Percentiles rank a stretch among this genome's conserved stretches.
Conservation (phyloP, 2,888 invertebrate species). For the Encarsia formosa region DNA sequence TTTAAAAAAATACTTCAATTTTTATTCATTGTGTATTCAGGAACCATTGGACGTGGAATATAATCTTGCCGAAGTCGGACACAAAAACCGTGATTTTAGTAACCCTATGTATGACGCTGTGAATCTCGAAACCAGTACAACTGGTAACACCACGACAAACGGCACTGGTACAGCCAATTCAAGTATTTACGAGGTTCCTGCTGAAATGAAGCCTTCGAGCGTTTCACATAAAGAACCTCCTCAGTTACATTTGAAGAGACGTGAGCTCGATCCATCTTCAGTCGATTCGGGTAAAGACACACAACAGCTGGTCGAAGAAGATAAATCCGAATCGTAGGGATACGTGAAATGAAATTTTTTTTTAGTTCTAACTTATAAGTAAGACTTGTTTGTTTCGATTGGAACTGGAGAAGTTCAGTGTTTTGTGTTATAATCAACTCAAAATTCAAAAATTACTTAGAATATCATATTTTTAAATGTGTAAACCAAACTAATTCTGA, state of each 20-base stretch:
- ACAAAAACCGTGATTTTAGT: slow-evolving; percentile 87
- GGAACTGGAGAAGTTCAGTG: no score
- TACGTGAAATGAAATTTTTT: no score
- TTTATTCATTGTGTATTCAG: slow-evolving; percentile 32
- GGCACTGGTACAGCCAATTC: slow-evolving; percentile 61
- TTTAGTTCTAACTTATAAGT: no score
- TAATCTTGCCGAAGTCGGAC: slow-evolving; percentile 70
- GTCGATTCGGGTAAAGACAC: slow-evolving; percentile 89
- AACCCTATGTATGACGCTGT: slow-evolving; percentile 98
- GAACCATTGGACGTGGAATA: slow-evolving; percentile 75
- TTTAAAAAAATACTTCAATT: neutral
- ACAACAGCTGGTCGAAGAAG: slow-evolving; percentile 84
- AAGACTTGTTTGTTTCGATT: no score
- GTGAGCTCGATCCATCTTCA: slow-evolving; percentile 75
- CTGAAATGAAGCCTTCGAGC: slow-evolving; percentile 75
- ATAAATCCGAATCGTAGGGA: slow-evolving; percentile 63
- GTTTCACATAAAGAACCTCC: slow-evolving; percentile 75
- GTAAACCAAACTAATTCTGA: no score
- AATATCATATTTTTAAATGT: no score
- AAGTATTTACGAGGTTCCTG: slow-evolving; percentile 79
- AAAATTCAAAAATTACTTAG: no score
- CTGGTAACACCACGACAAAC: slow-evolving; percentile 10
- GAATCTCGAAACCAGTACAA: slow-evolving; percentile 55
- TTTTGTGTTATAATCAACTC: no score
- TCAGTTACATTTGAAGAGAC: slow-evolving; percentile 68